These are phyloP conservation scores for Okapia johnstoni DNA, from an alignment of 2,113 vertebrate species.

Conservation along the genomic window DNA sequence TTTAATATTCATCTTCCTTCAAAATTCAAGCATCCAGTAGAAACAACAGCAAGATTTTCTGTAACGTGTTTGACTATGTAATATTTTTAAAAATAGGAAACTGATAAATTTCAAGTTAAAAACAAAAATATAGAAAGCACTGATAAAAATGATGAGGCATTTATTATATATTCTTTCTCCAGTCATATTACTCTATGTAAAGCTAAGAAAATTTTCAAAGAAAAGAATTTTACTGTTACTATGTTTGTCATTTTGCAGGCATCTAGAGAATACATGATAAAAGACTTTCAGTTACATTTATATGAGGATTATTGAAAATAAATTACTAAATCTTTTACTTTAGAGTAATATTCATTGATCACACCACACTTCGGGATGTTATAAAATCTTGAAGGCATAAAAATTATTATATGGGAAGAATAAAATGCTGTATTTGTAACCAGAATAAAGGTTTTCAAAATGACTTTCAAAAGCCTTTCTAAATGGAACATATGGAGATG, in stretches of 20 bases:
- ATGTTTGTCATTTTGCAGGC: background rate
- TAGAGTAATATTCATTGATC: background rate
- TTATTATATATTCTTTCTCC: background rate
- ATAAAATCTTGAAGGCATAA: conserved; percentile 3
- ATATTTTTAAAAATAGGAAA: background rate
- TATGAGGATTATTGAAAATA: background rate
- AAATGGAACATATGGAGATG: background rate
- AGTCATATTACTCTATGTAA: background rate
- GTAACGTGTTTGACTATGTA: background rate
- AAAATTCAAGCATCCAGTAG: background rate
- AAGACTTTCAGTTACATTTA: background rate
- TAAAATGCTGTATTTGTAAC: background rate
- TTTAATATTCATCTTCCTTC: background rate
- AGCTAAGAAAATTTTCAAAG: background rate
- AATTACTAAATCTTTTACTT: background rate
- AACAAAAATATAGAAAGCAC: background rate
- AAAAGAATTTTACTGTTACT: background rate
- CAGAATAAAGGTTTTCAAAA: background rate
- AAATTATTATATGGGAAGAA: background rate
- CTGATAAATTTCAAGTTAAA: background rate
- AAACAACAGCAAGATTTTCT: background rate
- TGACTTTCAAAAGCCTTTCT: conserved; percentile 11
- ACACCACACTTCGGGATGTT: background rate
- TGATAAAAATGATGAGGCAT: background rate
- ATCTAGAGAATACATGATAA: background rate